Conservation (phyloP, 1,140 invertebrate species). For the Microplitis demolitor region DNA sequence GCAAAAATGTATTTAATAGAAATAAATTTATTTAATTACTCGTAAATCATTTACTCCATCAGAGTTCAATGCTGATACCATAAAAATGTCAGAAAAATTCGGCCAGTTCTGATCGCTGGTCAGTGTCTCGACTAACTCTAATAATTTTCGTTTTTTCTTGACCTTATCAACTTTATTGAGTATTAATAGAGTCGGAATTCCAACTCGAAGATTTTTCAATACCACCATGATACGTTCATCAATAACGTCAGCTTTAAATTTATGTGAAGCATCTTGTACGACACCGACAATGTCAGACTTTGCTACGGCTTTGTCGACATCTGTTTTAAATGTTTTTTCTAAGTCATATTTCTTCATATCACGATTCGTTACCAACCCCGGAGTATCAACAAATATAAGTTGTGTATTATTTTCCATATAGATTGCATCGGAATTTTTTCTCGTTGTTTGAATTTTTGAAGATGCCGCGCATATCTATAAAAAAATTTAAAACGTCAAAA, state of each 20-base stretch:
- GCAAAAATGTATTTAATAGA: too few relatives aligned
- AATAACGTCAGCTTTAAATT: slow-evolving; percentile 69
- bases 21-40: slow-evolving; percentile 57
- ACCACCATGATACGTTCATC: slow-evolving; percentile 74
- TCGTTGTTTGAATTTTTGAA: slow-evolving; percentile 89
- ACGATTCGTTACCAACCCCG: slow-evolving; percentile 72
- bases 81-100: slow-evolving; percentile 83
- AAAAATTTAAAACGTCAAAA: slow-evolving; percentile 11
- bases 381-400: slow-evolving; percentile 87
- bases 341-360: slow-evolving; percentile 74
- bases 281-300: slow-evolving; percentile 84
- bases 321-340: slow-evolving; percentile 68
- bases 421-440: slow-evolving; percentile 73
- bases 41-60: slow-evolving; percentile 78
- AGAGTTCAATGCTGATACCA: slow-evolving; percentile 82
- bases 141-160: slow-evolving; percentile 74
- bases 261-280: slow-evolving; percentile 81
- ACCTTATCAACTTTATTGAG: slow-evolving; percentile 89
- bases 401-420: slow-evolving; percentile 77
- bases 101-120: slow-evolving; percentile 75
- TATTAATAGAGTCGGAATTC: slow-evolving; percentile 77
- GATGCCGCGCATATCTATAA: slow-evolving; percentile 83
- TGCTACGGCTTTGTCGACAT: slow-evolving; percentile 69
- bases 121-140: slow-evolving; percentile 72
- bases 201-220: slow-evolving; percentile 68